phyloP scores from a whole-genome alignment of 2,888 invertebrate species.

The Drosophila nigritarsus region DNA sequence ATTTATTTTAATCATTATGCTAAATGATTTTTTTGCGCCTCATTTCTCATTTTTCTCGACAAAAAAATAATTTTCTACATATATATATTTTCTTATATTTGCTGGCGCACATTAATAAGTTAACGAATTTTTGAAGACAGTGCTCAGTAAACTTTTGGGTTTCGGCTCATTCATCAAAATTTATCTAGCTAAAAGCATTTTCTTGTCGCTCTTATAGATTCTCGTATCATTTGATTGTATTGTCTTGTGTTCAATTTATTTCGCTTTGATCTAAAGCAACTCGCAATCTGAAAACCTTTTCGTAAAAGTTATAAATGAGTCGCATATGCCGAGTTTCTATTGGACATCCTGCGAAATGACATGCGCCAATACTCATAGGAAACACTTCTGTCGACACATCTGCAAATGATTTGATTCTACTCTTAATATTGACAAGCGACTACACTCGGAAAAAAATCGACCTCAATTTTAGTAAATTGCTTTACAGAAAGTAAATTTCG shows the following conservation, averaged over 20 bases:
- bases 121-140: constrained; percentile 6
- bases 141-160: constrained; percentile 19
- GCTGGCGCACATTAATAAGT: constrained; percentile 9
- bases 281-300: constrained; percentile 11
- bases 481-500: not conserved
- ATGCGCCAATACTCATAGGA: constrained; percentile 49
- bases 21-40: constrained; percentile 69
- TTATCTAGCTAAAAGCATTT: constrained; percentile 69
- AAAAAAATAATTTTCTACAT: constrained; percentile 54
- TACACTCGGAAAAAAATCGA: not conserved
- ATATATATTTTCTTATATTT: constrained; percentile 2
- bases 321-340: constrained; percentile 51
- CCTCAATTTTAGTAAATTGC: not conserved
- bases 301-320: constrained; percentile 59
- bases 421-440: constrained; percentile 53
- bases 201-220: constrained; percentile 64
- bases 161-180: constrained; percentile 31
- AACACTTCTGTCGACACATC: constrained; percentile 68
- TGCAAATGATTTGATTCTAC: constrained; percentile 73
- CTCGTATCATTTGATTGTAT: constrained; percentile 62
- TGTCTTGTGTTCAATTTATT: constrained; percentile 43
- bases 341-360: constrained; percentile 41
- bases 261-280: constrained; percentile 10
- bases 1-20: constrained; percentile 81
- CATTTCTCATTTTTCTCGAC: constrained; percentile 60